phyloP scores from a whole-genome alignment of 37 sponge, comb jelly and placozoan genomes.

The Ianthella basta region DNA sequence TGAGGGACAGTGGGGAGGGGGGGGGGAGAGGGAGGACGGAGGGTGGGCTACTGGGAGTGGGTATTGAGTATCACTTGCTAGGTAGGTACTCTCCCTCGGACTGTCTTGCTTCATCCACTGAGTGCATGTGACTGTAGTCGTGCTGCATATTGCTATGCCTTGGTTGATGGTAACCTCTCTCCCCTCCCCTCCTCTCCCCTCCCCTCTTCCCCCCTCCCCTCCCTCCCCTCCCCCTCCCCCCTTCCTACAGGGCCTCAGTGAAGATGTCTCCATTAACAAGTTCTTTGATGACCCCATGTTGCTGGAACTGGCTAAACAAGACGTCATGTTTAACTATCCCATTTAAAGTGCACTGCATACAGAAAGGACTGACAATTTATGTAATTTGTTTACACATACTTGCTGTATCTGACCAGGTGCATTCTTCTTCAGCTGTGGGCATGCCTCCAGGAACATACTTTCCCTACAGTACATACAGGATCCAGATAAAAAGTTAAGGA shows the following conservation, averaged over 20 bases:
- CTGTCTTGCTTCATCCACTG: neutral
- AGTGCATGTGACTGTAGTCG: neutral
- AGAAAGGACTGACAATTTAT: neutral
- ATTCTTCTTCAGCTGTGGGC: neutral
- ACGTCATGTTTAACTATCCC: constrained; percentile 92
- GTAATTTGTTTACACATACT: no score
- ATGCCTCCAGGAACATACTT: no score
- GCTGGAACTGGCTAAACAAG: constrained; percentile 92
- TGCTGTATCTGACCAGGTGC: neutral
- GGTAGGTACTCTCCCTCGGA: no score
- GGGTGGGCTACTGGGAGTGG: no score
- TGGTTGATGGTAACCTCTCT: neutral
- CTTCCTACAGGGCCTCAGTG: constrained; percentile 80
- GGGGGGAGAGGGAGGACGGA: no score
- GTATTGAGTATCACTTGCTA: no score
- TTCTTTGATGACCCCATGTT: constrained; percentile 99
- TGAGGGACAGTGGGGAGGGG: neutral
- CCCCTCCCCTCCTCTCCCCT: no score
- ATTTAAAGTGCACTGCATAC: constrained; percentile 42
- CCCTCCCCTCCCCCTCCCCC: neutral
- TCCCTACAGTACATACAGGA: no score
- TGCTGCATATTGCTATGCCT: neutral
- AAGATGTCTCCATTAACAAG: constrained; percentile 97
- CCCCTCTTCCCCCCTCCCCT: no score
- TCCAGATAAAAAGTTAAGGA: no score